Evolutionary conservation across 1,140 invertebrate species (phyloP).

Genomic region (Calephelis virginiensis): DNA sequence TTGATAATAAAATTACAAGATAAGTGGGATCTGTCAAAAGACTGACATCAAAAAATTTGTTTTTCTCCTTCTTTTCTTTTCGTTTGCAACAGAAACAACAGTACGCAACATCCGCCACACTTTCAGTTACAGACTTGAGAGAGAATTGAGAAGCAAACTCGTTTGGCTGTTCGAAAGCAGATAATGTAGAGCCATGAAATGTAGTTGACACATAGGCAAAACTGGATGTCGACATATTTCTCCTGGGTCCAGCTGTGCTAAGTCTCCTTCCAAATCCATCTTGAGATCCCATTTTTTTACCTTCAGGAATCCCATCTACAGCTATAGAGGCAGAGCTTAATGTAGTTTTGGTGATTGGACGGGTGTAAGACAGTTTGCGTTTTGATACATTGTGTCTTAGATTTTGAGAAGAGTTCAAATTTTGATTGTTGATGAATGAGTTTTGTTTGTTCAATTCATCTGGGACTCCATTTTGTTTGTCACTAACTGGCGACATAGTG

Average conservation of each 20-base stretch:
- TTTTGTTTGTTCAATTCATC: constrained; percentile 39
- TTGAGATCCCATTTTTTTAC: constrained; percentile 48
- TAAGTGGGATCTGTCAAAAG: constrained; percentile 87
- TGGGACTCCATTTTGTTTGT: constrained; percentile 35
- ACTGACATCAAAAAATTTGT: constrained; percentile 86
- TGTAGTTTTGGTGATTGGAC: constrained; percentile 50
- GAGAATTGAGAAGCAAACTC: constrained; percentile 88
- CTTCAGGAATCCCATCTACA: constrained; percentile 39
- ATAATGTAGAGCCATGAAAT: constrained; percentile 89
- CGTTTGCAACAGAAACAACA: constrained; percentile 70
- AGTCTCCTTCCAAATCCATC: constrained; percentile 53
- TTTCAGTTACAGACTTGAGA: constrained; percentile 81
- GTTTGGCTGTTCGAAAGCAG: constrained; percentile 83
- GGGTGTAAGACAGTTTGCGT: constrained; percentile 55
- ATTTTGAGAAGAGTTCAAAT: constrained; percentile 43
- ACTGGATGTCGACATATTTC: constrained; percentile 87
- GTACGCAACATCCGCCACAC: constrained; percentile 71
- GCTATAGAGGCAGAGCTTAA: constrained; percentile 57
- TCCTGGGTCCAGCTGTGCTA: constrained; percentile 69
- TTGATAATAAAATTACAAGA: constrained; percentile 88
- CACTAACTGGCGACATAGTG: constrained; percentile 44
- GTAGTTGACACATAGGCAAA: constrained; percentile 90
- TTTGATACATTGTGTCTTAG: constrained; percentile 53
- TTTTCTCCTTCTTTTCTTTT: constrained; percentile 62
- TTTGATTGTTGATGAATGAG: constrained; percentile 45